Conservation (phyloP, 2,113 vertebrate species). For the Rhinolophus ferrumequinum region DNA sequence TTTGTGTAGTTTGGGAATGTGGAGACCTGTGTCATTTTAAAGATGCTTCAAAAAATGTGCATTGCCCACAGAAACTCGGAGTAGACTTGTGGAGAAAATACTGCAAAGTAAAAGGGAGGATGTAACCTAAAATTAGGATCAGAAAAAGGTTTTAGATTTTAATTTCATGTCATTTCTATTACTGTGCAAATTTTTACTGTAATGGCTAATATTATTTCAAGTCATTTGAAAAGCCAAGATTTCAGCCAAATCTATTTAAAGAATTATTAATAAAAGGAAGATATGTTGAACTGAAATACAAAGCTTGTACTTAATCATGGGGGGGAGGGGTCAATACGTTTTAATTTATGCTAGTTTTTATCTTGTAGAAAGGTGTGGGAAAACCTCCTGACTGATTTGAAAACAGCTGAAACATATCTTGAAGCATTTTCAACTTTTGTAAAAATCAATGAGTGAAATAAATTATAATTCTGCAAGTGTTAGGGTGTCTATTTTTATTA, state of each 20-base stretch:
- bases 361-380: not conserved
- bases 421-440: conserved; percentile 24
- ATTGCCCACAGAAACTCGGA: conserved; percentile 18
- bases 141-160: conserved; percentile 44
- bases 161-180: conserved; percentile 6
- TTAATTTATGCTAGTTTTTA: conserved; percentile 45
- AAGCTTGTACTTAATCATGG: not conserved
- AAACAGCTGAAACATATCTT: conserved; percentile 27
- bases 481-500: not conserved
- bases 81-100: not conserved
- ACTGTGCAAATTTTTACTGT: not conserved
- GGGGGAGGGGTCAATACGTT: not conserved
- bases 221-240: conserved; percentile 40
- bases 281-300: conserved; percentile 16
- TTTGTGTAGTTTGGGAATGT: not conserved
- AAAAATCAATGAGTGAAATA: conserved; percentile 20
- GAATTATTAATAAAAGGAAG: not conserved
- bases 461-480: not conserved
- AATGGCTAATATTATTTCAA: conserved; percentile 22
- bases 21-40: not conserved
- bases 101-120: not conserved
- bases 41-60: not conserved
- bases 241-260: conserved; percentile 19
- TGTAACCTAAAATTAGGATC: not conserved
- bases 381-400: not conserved